These are phyloP conservation scores for Pyxicephalus adspersus DNA, from an alignment of 2,113 vertebrate species.

Conservation along the genomic window DNA sequence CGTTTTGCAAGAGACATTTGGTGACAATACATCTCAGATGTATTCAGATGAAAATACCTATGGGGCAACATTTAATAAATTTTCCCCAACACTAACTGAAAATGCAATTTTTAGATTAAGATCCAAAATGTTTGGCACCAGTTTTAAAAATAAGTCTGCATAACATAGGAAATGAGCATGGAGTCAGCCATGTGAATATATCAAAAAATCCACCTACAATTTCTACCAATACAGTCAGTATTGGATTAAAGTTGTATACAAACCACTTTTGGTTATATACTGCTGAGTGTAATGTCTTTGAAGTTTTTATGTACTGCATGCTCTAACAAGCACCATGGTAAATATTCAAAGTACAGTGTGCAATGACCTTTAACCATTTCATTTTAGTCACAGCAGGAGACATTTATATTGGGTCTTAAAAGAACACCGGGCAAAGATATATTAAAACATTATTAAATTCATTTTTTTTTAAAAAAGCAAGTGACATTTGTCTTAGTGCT, in stretches of 20 bases:
- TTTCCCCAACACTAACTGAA: neutral
- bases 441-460: too few relatives aligned
- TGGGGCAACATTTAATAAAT: slow-evolving; percentile 2
- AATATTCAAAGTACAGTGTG: neutral
- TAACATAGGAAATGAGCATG: slow-evolving; percentile 9
- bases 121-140: slow-evolving; percentile 4
- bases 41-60: neutral
- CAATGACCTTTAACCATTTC: too few relatives aligned
- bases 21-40: neutral
- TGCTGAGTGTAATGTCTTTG: neutral
- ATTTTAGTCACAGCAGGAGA: too few relatives aligned
- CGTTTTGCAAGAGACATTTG: neutral
- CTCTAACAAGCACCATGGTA: neutral
- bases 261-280: neutral
- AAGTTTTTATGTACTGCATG: neutral
- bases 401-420: too few relatives aligned
- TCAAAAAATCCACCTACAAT: neutral
- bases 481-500: too few relatives aligned
- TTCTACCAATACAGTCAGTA: neutral
- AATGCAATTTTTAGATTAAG: neutral
- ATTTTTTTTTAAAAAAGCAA: too few relatives aligned
- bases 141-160: neutral
- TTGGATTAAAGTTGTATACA: slow-evolving; percentile 1
- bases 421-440: too few relatives aligned
- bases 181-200: neutral